A percentile compares a stretch with the other conserved stretches of the same genome.
Conservation (phyloP, 2,113 vertebrate species). For the Cettia cetti region DNA sequence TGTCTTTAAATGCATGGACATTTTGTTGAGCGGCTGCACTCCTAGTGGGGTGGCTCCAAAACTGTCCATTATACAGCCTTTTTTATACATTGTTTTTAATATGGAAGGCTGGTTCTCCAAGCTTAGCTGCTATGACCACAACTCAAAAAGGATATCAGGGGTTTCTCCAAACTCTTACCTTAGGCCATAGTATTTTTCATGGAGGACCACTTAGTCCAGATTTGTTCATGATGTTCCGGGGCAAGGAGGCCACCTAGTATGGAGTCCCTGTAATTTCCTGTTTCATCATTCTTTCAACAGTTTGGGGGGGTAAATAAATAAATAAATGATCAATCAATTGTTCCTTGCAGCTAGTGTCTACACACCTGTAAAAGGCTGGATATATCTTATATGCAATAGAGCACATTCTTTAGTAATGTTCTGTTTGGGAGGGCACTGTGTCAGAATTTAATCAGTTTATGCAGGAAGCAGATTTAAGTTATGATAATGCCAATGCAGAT, state of each 20-base stretch:
- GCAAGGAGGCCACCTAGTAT: not conserved
- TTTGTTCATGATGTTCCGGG: not conserved
- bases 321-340: not conserved
- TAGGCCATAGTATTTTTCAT: not conserved
- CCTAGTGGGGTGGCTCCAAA: not conserved
- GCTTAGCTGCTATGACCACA: not conserved
- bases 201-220: not conserved
- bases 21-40: not conserved
- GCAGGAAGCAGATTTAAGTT: not conserved
- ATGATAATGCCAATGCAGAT: not conserved
- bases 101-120: not conserved
- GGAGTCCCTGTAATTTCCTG: not conserved
- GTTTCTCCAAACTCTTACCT: not conserved
- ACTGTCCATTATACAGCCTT: not conserved
- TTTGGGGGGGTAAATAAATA: not conserved
- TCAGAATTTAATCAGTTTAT: not conserved
- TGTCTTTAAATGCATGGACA: not conserved
- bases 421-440: not conserved
- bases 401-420: not conserved
- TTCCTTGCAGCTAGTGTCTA: not conserved
- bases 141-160: not conserved
- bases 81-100: not conserved
- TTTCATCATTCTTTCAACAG: not conserved
- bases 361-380: not conserved
- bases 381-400: not conserved